Evolutionary conservation across 2,888 invertebrate genomes (phyloP), one percentile per base, ranked within the genome.

Genomic region (Ptychoptera contaminata): DNA sequence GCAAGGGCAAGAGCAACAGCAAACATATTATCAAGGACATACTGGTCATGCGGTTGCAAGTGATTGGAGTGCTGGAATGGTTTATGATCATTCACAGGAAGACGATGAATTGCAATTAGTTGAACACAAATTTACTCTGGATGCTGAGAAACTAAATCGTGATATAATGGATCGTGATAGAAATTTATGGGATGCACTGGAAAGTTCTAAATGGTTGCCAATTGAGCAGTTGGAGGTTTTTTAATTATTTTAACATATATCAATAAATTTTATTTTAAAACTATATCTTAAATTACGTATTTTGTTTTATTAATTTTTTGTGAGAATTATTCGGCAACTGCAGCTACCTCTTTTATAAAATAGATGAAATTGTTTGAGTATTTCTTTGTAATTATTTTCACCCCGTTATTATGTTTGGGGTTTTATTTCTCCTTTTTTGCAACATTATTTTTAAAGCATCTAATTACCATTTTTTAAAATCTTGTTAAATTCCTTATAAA

Each of bases 201-300:
- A 87, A 59, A 74, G 80, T 48, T 85, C 85, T 1, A 82, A 85
- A 57, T 88, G 87, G 87, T 69, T 84, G 55, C 83, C 84, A 0
- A 75, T 80, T 49, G 86, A 86, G 49, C 72, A 79, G 29, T 59
- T 83, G 37, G 84, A 85, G 63, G 70, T 70, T 16, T 73, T 71
- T 54, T 73, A 67, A 55, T 12, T 23, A 11, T 3, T 32, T 32
- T 11, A 9, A n/a, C 9, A 23, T 32, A 11, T 7, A 32, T 23
- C 3, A 23, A 23, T 23, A 23, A 23, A 23, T n/a, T 30, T 30
- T 30, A 9, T 32, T 32, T 32, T 11, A 32, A 32, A n/a, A 32
- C 8, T 32, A n/a, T 32, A 32, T 7, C 32, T 7, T 11, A 32
- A 32, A 32, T 7, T 7, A 11, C 8, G 9, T 32, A 7, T 32